These are phyloP conservation scores for Diaperis boleti DNA, from an alignment of 2,888 invertebrate species.

Conservation along the genomic window DNA sequence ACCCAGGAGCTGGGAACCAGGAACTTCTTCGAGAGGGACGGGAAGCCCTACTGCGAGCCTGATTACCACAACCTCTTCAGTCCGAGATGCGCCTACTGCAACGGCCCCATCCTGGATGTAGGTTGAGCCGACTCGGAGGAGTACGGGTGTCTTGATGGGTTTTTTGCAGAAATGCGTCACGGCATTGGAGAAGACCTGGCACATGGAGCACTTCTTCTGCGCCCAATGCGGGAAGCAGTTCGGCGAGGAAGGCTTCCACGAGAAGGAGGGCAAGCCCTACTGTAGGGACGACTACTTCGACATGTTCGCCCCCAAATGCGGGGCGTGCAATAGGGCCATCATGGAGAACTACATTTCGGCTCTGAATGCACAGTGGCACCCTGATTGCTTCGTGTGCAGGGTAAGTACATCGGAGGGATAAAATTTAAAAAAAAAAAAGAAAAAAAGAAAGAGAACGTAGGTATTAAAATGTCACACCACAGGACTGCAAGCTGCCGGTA, in stretches of 20 bases:
- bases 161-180: conserved; percentile 95
- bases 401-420: conserved; percentile 73
- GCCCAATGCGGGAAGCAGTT: conserved; percentile 97
- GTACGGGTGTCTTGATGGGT: conserved; percentile 1
- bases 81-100: conserved; percentile 98
- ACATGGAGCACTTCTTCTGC: conserved; percentile 99
- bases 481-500: conserved; percentile 95
- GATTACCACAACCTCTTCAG: conserved; percentile 99
- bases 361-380: conserved; percentile 97
- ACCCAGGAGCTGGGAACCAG: conserved; percentile 95
- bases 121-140: no score
- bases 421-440: conserved; percentile 5
- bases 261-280: conserved; percentile 94
- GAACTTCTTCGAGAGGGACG: conserved; percentile 98
- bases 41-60: conserved; percentile 96
- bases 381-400: conserved; percentile 98
- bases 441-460: conserved; percentile 10
- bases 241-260: conserved; percentile 98
- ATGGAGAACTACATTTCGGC: conserved; percentile 99
- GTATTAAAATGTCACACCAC: conserved; percentile 29
- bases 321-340: conserved; percentile 94
- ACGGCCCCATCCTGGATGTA: conserved; percentile 98
- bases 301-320: conserved; percentile 98
- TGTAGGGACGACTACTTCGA: conserved; percentile 97
- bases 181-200: conserved; percentile 97